These are phyloP conservation scores for Dendroctonus ponderosae DNA, from an alignment of 1,140 invertebrate genomes.

Conservation along the genomic window DNA sequence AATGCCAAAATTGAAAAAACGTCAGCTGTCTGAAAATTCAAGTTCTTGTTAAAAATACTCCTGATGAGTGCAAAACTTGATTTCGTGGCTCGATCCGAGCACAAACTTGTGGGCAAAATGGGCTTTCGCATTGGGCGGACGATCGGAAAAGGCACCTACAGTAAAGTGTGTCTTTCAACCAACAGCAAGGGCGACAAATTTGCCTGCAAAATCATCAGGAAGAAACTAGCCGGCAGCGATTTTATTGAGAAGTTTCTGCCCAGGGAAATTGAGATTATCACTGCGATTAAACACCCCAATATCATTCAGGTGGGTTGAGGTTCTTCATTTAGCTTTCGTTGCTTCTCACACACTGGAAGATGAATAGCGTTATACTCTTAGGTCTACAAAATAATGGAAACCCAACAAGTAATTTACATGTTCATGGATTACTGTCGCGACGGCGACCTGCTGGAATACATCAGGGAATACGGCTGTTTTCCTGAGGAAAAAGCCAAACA, in stretches of 20 bases:
- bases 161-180: conserved; percentile 55
- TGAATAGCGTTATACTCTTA: not conserved
- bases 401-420: conserved; percentile 56
- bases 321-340: not conserved
- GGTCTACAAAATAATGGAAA: conserved; percentile 55
- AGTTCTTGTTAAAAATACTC: conserved; percentile 1
- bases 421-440: conserved; percentile 63
- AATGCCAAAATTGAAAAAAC: too few relatives aligned
- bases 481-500: conserved; percentile 47
- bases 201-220: conserved; percentile 64
- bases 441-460: conserved; percentile 59
- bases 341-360: not conserved
- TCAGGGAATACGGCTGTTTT: conserved; percentile 51
- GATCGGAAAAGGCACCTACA: conserved; percentile 62
- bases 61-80: conserved; percentile 1
- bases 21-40: too few relatives aligned
- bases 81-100: not conserved
- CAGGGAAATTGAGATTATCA: conserved; percentile 55
- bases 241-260: conserved; percentile 65
- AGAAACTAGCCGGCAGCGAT: conserved; percentile 58
- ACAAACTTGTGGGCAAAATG: conserved; percentile 19
- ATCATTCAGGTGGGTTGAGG: conserved; percentile 27
- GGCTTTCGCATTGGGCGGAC: conserved; percentile 52
- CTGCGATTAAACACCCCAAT: conserved; percentile 33
- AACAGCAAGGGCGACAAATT: conserved; percentile 43